Evolutionary conservation across 2,113 vertebrate species (phyloP), one percentile per base, ranked within the genome.

Genomic region (Colinus virginianus): DNA sequence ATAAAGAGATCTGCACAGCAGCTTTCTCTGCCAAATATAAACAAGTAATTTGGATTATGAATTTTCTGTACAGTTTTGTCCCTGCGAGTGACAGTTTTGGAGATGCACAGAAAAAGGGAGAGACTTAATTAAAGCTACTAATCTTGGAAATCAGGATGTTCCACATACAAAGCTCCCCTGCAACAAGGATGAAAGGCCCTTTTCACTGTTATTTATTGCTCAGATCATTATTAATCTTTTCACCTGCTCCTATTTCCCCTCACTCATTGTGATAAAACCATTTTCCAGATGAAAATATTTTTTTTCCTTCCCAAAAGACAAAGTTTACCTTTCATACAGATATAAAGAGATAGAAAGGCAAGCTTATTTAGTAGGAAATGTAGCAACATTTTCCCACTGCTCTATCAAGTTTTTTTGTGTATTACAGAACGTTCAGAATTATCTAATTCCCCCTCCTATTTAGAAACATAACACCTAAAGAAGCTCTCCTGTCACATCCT

Each of bases 61-160:
- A 76, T 85, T 77, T 85, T 77, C 45, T 66, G 16, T 59, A 25
- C 28, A 56, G 42, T 34, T 83, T 84, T 78, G 16, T 61, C 66
- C 38, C 67, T 79, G 82, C n/a, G 83, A 48, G 14, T 46, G 58
- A 78, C 78, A 74, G 28, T 66, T 88, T 45, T 86, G 70, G 34
- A 69, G n/a, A 86, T 16, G 71, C 16, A 40, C 0, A 55, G 32
- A 14, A 72, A 80, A 42, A 23, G 14, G 30, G 4, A 63, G 45
- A 72, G 26, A 84, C 81, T 89, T 91, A 92, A 87, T 95, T 84
- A 87, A 88, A 91, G 49, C 28, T 67, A 64, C 66, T 87, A 21
- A 84, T 63, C 69, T 67, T 72, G 59, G 67, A 87, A 84, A 68
- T 61, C 34, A 79, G 30, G 56, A 67, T 92, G 22, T 67, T 80